Evolutionary conservation across 2,113 vertebrate species (phyloP).

Genomic region (Seriola aureovittata): DNA sequence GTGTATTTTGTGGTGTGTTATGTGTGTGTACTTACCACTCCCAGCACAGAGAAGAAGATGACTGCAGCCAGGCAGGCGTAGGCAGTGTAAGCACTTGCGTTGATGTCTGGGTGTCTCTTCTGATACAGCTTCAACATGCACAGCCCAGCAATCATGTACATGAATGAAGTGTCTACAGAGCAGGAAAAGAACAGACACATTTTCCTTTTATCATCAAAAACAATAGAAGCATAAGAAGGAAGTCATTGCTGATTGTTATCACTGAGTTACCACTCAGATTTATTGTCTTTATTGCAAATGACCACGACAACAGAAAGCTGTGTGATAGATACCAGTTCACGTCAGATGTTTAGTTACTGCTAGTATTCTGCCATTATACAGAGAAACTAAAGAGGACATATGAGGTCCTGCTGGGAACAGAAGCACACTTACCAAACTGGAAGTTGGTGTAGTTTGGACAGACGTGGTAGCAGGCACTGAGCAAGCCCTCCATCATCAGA

Average conservation of each 20-base stretch:
- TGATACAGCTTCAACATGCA: conserved; percentile 99
- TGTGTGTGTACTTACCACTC: conserved; percentile 88
- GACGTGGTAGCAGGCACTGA: conserved; percentile 98
- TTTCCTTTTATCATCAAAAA: background rate
- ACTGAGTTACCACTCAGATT: background rate
- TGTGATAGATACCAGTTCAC: background rate
- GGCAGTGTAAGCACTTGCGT: conserved; percentile 96
- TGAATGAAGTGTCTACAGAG: conserved; percentile 94
- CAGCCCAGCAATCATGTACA: conserved; percentile 99
- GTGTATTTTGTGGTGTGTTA: background rate
- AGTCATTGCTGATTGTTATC: background rate
- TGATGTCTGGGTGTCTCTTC: conserved; percentile 98
- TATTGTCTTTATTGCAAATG: background rate
- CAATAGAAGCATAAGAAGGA: background rate
- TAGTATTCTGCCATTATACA: background rate
- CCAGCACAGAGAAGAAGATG: conserved; percentile 98
- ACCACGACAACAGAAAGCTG: background rate
- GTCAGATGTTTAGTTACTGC: background rate
- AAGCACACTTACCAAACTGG: conserved; percentile 90
- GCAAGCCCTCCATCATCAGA: conserved; percentile 98
- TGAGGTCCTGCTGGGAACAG: background rate
- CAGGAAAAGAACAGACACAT: background rate
- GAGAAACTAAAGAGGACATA: too few species aligned
- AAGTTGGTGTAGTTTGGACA: conserved; percentile 99
- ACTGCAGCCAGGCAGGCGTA: conserved; percentile 95